Evolutionary conservation across 2,113 vertebrate species (phyloP).

Genomic region (Lasiurus borealis): DNA sequence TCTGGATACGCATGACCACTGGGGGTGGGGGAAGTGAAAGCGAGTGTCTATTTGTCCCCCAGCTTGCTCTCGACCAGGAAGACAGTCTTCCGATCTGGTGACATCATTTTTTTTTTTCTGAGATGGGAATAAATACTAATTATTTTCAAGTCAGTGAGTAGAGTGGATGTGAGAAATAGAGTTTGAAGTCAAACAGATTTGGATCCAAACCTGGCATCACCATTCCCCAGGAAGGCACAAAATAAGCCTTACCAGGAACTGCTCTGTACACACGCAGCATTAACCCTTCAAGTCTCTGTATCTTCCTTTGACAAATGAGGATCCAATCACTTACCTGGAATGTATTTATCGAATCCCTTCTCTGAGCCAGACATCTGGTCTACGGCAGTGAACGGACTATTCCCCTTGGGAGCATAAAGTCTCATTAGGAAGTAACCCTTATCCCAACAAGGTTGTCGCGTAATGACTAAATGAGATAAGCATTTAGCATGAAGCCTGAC

Average conservation of each 20-base stretch:
- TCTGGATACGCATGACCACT: not conserved
- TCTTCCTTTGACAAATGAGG: not conserved
- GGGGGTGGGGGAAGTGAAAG: not conserved
- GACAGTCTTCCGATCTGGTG: not conserved
- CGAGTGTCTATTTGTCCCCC: not conserved
- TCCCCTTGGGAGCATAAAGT: not conserved
- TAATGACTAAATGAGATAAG: not conserved
- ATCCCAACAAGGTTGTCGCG: not conserved
- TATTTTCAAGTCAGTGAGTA: slow-evolving; percentile 44
- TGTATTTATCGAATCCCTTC: not conserved
- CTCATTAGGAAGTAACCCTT: slow-evolving; percentile 5
- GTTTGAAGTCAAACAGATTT: not conserved
- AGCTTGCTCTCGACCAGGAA: not conserved
- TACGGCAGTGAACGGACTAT: not conserved
- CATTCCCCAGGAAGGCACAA: not conserved
- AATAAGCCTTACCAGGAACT: not conserved
- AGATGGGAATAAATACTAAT: slow-evolving; percentile 30
- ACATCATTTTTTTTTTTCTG: not conserved
- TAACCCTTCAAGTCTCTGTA: not conserved
- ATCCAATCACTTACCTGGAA: not conserved
- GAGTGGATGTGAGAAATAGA: not conserved
- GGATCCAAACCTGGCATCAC: not conserved
- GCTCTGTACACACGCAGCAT: no score
- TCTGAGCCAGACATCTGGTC: not conserved
- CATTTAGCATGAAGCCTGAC: not conserved